Evolutionary conservation across 2,888 invertebrate genomes (phyloP).

Genomic region (Germaria angustata): DNA sequence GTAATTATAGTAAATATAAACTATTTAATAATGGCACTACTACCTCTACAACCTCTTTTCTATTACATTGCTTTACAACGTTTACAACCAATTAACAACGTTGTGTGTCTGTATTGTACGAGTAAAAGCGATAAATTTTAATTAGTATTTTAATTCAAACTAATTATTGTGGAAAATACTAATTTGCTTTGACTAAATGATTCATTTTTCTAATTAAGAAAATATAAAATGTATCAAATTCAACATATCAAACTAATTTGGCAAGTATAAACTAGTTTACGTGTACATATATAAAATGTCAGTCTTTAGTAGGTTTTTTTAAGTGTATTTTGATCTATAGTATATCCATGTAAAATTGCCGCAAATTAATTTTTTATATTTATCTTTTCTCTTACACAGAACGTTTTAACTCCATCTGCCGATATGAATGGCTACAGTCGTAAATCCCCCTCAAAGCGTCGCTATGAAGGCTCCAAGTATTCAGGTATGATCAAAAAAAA

Average conservation of each 20-base stretch:
- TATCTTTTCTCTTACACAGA: slow-evolving; percentile 41
- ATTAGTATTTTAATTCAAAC: neutral
- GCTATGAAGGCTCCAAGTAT: slow-evolving; percentile 79
- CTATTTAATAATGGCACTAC: neutral
- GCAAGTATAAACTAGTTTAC: too few relatives aligned
- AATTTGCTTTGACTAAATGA: neutral
- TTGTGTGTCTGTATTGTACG: slow-evolving; percentile 1
- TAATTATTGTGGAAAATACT: slow-evolving; percentile 3
- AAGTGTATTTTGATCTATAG: slow-evolving; percentile 32
- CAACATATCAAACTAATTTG: neutral
- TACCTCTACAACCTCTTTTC: neutral
- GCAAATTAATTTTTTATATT: neutral
- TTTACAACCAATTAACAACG: neutral
- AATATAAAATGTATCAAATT: neutral
- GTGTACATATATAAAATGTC: too few relatives aligned
- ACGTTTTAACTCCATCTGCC: slow-evolving; percentile 71
- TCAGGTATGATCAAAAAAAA: slow-evolving; percentile 71
- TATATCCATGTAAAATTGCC: neutral
- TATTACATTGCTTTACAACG: neutral
- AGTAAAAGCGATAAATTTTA: slow-evolving; percentile 22
- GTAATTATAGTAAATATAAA: neutral
- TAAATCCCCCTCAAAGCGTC: slow-evolving; percentile 77
- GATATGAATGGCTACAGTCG: slow-evolving; percentile 79
- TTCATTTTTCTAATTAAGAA: neutral
- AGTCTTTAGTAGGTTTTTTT: neutral